Base-by-base conservation (phyloP, 2,797 vertebrate genomes). In the Gila robusta region DNA sequence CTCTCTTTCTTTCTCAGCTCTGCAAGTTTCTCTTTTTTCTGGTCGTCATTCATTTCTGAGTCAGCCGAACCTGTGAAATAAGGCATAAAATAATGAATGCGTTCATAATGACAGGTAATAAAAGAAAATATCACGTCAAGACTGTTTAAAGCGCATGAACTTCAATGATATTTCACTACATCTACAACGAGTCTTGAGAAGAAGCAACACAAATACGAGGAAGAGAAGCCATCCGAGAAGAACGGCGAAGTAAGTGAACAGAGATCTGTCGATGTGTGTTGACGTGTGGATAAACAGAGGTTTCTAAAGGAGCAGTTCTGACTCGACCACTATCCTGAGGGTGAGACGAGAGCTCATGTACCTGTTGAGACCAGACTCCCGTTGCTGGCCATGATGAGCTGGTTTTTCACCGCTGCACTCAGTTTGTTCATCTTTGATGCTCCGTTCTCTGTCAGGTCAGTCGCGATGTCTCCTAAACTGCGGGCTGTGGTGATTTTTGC, bases 291-390 rank as follows among this genome's bases (percentile, higher is more conserved):
- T 26, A 59, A 82, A 82, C 39, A 21, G 17, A 26, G 44, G 7
- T 32, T 69, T n/a, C 10, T 67, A 7, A 28, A 52, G 79, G 79
- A 69, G 28, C 79, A 8, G 39, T 49, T 69, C 52, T 59, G 41
- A 81, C 32, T 76, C 32, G 41, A 26, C 4, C 14, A 4, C 47
- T 49, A 19, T 76, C 39, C 56, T 35, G 56, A 67, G 59, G 47
- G 37, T 39, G 39, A 21, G 39, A 49, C n/a, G 39, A 23, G 44
- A 56, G 52, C 44, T 71, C 7, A 12, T n/a, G 23, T 91, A 99
- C 98, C 98, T 96, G 98, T 98, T 10, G 98, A 99, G 84, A 98
- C 97, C 84, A 99, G 94, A 83, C 98, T 99, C 67, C 98, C 98
- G 0, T 97, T 99, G 94, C 98, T 99, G 81, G 98, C 97, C 94